Evolutionary conservation across 2,797 vertebrate species (phyloP), one percentile per base, ranked within the genome.

Genomic region (Natrix natrix): DNA sequence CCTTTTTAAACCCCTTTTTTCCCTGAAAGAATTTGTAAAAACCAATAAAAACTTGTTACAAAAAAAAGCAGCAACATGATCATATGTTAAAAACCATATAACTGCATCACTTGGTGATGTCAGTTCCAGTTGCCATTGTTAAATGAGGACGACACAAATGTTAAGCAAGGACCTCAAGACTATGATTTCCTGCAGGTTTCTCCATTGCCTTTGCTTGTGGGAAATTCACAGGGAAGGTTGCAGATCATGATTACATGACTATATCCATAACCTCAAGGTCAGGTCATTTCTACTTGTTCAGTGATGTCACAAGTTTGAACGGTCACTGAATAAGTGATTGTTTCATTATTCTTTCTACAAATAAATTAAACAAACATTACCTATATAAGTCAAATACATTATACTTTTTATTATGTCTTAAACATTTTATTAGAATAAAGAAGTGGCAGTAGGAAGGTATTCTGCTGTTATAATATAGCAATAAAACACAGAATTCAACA

Each of bases 401-500:
- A 92, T 59, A 86, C 48, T 55, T 88, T 93, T 93, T 93, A 88
- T 93, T 83, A 66, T 43, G 32, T 86, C 17, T 90, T 90, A 86
- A 91, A 88, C 87, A 91, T 28, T 78, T 78, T 48, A 60, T 14
- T 24, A 32, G 24, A 66, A 66, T 90, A 90, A 66, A 92, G 66
- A 88, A 11, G 86, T 52, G 37, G 66, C 13, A 57, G 3, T 22
- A 24, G 22, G 22, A 54, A 57, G 6, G 52, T 22, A 37, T 59
- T 43, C 87, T 14, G 11, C 16, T 14, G 8, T 90, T 74, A 60
- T 24, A 4, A 59, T 90, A 5, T 92, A 54, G 22, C 56, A 87
- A 5, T 5, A 2, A 86, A 52, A 37, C n/a, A 11, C 43, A 69
- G 54, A 66, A 8, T 55, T 59, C 55, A 20, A 14, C 16, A 61